phyloP scores from a whole-genome alignment of 2,797 vertebrate genomes.

The Alca torda region DNA sequence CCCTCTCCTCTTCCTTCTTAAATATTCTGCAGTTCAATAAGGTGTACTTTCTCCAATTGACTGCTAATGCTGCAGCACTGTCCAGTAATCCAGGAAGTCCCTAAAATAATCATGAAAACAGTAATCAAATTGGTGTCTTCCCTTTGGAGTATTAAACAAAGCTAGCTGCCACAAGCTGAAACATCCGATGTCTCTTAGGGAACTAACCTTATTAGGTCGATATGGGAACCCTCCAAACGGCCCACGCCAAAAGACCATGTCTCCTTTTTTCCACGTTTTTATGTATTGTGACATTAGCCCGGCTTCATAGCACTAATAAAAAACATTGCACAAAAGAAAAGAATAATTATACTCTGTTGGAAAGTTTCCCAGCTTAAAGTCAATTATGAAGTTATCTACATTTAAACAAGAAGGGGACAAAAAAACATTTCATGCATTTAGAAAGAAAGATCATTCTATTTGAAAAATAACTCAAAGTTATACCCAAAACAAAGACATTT shows the following conservation, averaged over 20 bases:
- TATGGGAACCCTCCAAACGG: slow-evolving; percentile 81
- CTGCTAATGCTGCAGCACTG: not conserved
- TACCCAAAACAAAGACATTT: slow-evolving; percentile 60
- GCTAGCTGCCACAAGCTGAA: not conserved
- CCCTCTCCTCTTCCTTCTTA: slow-evolving; percentile 8
- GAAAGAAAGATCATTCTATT: slow-evolving; percentile 42
- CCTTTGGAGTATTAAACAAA: slow-evolving; percentile 9
- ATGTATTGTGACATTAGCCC: slow-evolving; percentile 81
- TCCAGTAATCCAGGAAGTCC: slow-evolving; percentile 1
- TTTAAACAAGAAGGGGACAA: slow-evolving; percentile 39
- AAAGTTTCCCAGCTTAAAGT: slow-evolving; percentile 55
- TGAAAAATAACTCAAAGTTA: slow-evolving; percentile 58
- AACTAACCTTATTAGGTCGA: slow-evolving; percentile 78
- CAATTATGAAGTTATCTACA: slow-evolving; percentile 57
- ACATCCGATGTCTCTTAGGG: not conserved
- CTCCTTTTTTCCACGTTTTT: slow-evolving; percentile 76
- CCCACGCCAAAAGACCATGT: slow-evolving; percentile 77
- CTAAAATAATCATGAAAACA: slow-evolving; percentile 33
- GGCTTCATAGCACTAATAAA: slow-evolving; percentile 75
- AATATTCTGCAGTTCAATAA: slow-evolving; percentile 5
- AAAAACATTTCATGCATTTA: not conserved
- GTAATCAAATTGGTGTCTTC: slow-evolving; percentile 18
- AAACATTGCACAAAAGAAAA: slow-evolving; percentile 60
- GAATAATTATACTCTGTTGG: slow-evolving; percentile 47
- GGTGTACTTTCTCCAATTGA: not conserved